Evolutionary conservation across 2,888 invertebrate species (phyloP).

Genomic region (Hybos culiciformis): DNA sequence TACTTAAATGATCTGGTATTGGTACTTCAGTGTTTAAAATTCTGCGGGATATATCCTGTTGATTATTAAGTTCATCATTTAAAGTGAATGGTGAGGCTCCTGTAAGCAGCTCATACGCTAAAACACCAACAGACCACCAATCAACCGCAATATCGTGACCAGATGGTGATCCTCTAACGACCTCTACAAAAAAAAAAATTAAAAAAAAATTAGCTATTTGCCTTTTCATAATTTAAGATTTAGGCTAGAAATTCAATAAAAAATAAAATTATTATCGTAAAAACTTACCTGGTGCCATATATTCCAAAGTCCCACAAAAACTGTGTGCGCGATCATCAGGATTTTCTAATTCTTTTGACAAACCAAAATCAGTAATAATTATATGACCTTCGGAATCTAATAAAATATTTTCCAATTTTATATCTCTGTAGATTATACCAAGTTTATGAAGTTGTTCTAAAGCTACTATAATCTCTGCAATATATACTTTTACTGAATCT

Average conservation of each 20-base stretch:
- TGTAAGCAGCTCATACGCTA: slow-evolving; percentile 90
- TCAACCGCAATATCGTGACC: slow-evolving; percentile 97
- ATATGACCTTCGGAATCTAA: slow-evolving; percentile 90
- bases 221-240: not conserved
- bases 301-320: slow-evolving; percentile 97
- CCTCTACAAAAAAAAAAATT: slow-evolving; percentile 33
- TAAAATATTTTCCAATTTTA: slow-evolving; percentile 93
- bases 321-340: slow-evolving; percentile 78
- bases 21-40: slow-evolving; percentile 82
- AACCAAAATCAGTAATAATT: slow-evolving; percentile 92
- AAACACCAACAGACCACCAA: slow-evolving; percentile 97
- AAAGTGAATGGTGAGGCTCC: slow-evolving; percentile 97
- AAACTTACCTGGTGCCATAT: slow-evolving; percentile 73
- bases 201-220: slow-evolving; percentile 4
- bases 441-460: slow-evolving; percentile 91
- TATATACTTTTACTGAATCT: slow-evolving; percentile 79
- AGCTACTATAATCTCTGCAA: slow-evolving; percentile 91
- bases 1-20: slow-evolving; percentile 68
- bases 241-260: not conserved
- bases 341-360: slow-evolving; percentile 77
- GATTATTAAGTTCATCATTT: slow-evolving; percentile 84
- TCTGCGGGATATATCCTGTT: slow-evolving; percentile 85
- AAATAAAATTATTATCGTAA: slow-evolving; percentile 33
- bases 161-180: slow-evolving; percentile 65
- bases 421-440: slow-evolving; percentile 95